Evolutionary conservation across 2,888 invertebrate species (phyloP), one percentile per base, ranked within the genome.

Genomic region (Troides oblongomaculatus): DNA sequence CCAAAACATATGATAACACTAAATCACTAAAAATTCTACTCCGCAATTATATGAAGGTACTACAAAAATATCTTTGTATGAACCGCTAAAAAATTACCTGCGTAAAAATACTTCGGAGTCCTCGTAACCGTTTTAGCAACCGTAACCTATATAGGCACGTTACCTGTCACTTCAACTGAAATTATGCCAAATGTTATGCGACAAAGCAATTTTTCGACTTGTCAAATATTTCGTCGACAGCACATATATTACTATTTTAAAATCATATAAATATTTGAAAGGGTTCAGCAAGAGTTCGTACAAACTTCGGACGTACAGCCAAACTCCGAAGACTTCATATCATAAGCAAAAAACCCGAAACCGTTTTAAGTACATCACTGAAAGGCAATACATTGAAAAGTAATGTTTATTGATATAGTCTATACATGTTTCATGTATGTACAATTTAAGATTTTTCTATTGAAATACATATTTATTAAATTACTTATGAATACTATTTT

Each of bases 111-210:
- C 50, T 63, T 64, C 59, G 50, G 64, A 64, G 58, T 68, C 60
- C 59, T 23, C 57, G 30, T 21, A 57, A 57, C 57, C 8, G 57
- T 57, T 57, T 57, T 21, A 57, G 57, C 57, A 21, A 57, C 57
- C 3, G 57, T 57, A 57, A 70, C 62, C 69, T 58, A 53, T 66
- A 63, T 63, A 39, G 7, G 39, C 39, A 63, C 36, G 50, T 70
- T 70, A 66, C 70, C 66, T 70, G 66, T 53, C 66, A 63, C 63
- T 65, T 50, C 36, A 46, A 60, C 56, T 70, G 70, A 70, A 70
- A 39, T 36, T 65, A 63, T 63, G 70, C 70, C 70, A 70, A 63
- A 66, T 56, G 70, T 58, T 66, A 66, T 23, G 21, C 50, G 58
- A 58, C 62, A 58, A 58, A 66, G 17, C 30, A 66, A 61, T 69